Conservation (phyloP, 2,888 invertebrate genomes). For the Synergus umbraculus region DNA sequence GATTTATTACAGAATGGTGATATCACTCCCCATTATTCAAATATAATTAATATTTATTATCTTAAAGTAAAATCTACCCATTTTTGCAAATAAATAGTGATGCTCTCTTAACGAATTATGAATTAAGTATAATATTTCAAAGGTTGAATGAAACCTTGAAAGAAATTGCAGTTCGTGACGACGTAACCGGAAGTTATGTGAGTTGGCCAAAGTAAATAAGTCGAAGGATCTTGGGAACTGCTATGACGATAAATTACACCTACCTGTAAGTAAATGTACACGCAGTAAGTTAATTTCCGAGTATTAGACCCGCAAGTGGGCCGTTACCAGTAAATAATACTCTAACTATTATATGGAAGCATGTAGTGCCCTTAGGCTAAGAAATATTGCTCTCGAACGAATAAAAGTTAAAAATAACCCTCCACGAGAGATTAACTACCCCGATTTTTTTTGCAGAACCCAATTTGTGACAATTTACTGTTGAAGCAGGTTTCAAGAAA, state of each 20-base stretch:
- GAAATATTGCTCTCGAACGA: constrained; percentile 2
- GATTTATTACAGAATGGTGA: constrained; percentile 33
- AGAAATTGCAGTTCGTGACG: constrained; percentile 46
- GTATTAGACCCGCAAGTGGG: constrained; percentile 60
- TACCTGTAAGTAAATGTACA: constrained; percentile 49
- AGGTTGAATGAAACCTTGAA: neutral
- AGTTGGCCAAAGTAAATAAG: constrained; percentile 48
- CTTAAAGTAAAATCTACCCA: neutral
- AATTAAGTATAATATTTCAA: neutral
- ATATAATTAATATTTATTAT: neutral
- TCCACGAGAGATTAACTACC: constrained; percentile 8
- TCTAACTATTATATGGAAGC: constrained; percentile 63
- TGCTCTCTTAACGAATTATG: neutral
- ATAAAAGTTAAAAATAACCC: neutral
- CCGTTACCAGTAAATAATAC: constrained; percentile 73
- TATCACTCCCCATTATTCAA: neutral
- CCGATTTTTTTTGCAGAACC: neutral
- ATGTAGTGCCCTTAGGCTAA: constrained; percentile 54
- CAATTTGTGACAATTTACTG: neutral
- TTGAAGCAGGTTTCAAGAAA: no score
- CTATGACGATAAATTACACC: constrained; percentile 49
- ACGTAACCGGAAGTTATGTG: constrained; percentile 60
- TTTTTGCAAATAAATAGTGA: neutral
- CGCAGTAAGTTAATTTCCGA: constrained; percentile 53
- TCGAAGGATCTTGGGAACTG: constrained; percentile 47